These are phyloP conservation scores for Aspidiotus rigidus DNA, from an alignment of 2,888 invertebrate genomes.

Conservation along the genomic window DNA sequence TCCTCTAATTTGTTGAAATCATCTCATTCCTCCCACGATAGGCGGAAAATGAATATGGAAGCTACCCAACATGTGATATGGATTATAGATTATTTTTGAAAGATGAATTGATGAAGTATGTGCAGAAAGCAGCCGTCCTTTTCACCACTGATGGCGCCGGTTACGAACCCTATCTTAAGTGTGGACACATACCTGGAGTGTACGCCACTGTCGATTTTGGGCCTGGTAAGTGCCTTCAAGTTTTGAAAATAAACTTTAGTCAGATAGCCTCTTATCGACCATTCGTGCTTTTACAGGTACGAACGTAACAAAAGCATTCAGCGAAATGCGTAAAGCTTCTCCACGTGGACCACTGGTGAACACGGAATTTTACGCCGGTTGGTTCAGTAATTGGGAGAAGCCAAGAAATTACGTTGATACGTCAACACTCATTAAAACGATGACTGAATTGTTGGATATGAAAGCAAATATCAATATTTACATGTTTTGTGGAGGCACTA, in stretches of 20 bases:
- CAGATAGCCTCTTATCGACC: no score
- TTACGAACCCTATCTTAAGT: constrained; percentile 47
- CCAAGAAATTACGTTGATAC: constrained; percentile 50
- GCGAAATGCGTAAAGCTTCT: constrained; percentile 43
- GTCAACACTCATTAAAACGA: constrained; percentile 47
- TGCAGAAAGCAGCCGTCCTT: constrained; percentile 60
- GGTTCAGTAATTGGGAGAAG: constrained; percentile 83
- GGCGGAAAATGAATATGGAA: constrained; percentile 91
- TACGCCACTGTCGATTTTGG: constrained; percentile 73
- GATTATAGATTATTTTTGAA: constrained; percentile 59
- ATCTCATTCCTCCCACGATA: no score
- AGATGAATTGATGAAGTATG: constrained; percentile 50
- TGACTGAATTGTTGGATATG: constrained; percentile 49
- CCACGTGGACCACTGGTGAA: constrained; percentile 72
- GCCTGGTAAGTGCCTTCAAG: constrained; percentile 41
- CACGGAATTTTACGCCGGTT: constrained; percentile 85
- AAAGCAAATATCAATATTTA: constrained; percentile 71
- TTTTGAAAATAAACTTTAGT: no score
- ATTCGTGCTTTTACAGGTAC: no score
- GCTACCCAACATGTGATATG: constrained; percentile 62
- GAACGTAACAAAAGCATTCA: constrained; percentile 44
- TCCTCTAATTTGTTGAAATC: no score
- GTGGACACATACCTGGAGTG: constrained; percentile 60
- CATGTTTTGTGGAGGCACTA: constrained; percentile 86
- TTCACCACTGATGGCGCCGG: constrained; percentile 74